Evolutionary conservation across 2,113 vertebrate genomes (phyloP).

Genomic region (Ptilorrhoa leucosticta): DNA sequence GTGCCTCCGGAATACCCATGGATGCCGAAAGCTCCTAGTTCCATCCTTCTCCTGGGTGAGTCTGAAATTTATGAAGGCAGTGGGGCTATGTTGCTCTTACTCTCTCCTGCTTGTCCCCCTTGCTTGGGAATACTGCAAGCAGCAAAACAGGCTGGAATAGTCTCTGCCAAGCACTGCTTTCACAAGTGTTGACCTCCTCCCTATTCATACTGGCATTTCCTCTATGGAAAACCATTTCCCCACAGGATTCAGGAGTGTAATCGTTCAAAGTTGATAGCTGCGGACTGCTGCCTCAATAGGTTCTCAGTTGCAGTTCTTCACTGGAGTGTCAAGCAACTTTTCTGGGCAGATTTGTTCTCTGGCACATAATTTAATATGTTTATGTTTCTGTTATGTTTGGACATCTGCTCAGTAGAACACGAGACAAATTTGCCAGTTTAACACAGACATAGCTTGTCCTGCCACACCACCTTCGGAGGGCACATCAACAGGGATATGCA

Average conservation of each 20-base stretch:
- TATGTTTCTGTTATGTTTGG: constrained; percentile 6
- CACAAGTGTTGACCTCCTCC: background rate
- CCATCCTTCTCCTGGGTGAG: background rate
- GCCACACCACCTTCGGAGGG: background rate
- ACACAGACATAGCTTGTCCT: background rate
- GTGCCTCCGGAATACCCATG: background rate
- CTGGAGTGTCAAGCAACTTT: background rate
- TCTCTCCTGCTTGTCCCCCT: background rate
- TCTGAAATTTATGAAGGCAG: background rate
- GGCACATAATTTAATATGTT: background rate
- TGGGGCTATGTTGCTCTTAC: background rate
- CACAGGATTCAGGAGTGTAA: background rate
- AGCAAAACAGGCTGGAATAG: background rate
- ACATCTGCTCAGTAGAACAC: background rate
- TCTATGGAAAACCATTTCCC: background rate
- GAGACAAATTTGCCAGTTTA: background rate
- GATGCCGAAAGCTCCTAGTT: background rate
- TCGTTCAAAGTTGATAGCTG: background rate
- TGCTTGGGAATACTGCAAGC: background rate
- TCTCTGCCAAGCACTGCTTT: background rate
- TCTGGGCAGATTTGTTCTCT: background rate
- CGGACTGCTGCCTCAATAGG: background rate
- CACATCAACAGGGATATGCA: background rate
- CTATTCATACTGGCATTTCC: background rate
- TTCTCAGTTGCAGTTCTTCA: background rate